A percentile compares a stretch with the other conserved stretches of the same genome.
These are phyloP conservation scores for Drosophila kambysellisi DNA, from an alignment of 2,888 invertebrate genomes.

Conservation along the genomic window DNA sequence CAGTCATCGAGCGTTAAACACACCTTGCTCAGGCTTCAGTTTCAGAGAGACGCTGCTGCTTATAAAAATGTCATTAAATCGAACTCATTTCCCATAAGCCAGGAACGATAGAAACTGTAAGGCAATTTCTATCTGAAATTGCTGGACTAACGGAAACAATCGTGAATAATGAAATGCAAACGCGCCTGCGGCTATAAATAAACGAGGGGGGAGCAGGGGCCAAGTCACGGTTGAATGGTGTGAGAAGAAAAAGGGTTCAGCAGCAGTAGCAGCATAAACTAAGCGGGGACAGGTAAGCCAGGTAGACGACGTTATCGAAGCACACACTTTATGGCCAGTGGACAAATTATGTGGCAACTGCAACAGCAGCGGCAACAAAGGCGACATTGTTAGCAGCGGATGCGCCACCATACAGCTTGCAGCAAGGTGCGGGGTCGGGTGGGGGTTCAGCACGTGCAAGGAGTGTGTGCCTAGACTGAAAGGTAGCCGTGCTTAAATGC, in stretches of 20 bases:
- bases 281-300: slow-evolving; percentile 40
- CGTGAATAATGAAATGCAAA: slow-evolving; percentile 73
- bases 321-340: slow-evolving; percentile 30
- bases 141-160: slow-evolving; percentile 73
- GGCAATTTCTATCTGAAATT: slow-evolving; percentile 23
- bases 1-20: slow-evolving; percentile 55
- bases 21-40: slow-evolving; percentile 53
- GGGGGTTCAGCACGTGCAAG: slow-evolving; percentile 48
- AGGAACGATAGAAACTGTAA: slow-evolving; percentile 18
- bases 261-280: slow-evolving; percentile 3
- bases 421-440: not conserved
- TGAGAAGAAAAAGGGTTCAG: slow-evolving; percentile 33
- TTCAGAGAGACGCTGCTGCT: slow-evolving; percentile 15
- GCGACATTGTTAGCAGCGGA: slow-evolving; percentile 26
- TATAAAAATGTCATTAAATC: slow-evolving; percentile 64
- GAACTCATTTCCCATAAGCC: slow-evolving; percentile 61
- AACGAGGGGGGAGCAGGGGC: slow-evolving; percentile 20
- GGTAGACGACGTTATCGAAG: slow-evolving; percentile 27
- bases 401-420: slow-evolving; percentile 10
- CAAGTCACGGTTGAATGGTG: slow-evolving; percentile 67
- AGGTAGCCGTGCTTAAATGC: slow-evolving; percentile 13
- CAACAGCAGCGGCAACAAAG: slow-evolving; percentile 14
- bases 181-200: slow-evolving; percentile 59
- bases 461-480: slow-evolving; percentile 45
- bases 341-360: slow-evolving; percentile 40